Conservation (phyloP, 2,113 vertebrate genomes). For the Zapornia atra region DNA sequence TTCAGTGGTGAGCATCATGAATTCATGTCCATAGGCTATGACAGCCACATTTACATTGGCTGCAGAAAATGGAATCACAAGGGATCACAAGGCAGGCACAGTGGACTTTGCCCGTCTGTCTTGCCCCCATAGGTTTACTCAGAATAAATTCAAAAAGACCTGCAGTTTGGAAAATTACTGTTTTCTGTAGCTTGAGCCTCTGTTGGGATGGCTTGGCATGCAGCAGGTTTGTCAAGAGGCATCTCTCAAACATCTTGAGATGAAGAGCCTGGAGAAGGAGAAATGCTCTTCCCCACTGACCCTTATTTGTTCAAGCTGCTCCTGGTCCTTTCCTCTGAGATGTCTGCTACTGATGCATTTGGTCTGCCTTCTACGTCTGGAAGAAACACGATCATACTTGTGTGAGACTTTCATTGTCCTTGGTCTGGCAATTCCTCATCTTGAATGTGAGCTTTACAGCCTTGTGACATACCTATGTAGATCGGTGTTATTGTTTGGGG, state of each 20-base stretch:
- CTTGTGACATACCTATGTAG: background rate
- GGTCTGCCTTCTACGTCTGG: background rate
- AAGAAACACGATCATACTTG: background rate
- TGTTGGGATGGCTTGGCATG: background rate
- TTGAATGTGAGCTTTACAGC: background rate
- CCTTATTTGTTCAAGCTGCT: background rate
- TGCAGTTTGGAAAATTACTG: background rate
- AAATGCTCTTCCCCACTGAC: background rate
- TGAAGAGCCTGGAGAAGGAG: background rate
- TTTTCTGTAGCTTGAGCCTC: background rate
- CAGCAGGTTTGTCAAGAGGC: background rate
- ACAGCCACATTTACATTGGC: fast-evolving
- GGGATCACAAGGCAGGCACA: background rate
- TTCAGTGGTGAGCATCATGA: background rate
- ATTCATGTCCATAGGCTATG: background rate
- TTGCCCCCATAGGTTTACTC: background rate
- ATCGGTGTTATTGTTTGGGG: background rate
- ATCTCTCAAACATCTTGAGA: background rate
- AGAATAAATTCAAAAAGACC: background rate
- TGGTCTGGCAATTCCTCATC: background rate
- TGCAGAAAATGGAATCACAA: background rate
- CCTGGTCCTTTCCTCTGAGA: background rate
- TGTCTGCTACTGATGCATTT: background rate
- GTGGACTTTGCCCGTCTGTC: background rate
- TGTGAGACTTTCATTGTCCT: background rate